These are phyloP conservation scores for Leucophenga varia DNA, from an alignment of 1,140 invertebrate genomes.

Conservation along the genomic window DNA sequence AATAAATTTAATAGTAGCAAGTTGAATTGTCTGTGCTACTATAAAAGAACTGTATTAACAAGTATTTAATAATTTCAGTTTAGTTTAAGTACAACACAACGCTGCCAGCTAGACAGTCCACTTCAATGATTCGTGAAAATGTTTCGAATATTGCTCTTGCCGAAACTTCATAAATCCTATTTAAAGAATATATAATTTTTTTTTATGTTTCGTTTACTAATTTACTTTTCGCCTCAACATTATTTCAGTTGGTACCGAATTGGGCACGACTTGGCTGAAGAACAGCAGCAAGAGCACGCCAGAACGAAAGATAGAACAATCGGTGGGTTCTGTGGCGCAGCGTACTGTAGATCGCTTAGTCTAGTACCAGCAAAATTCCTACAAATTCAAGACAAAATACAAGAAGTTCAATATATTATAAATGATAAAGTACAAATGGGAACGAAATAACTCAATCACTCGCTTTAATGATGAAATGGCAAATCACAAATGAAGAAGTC, in stretches of 20 bases:
- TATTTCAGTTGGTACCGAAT: constrained; percentile 44
- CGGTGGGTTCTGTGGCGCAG: constrained; percentile 37
- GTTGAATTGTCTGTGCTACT: no score
- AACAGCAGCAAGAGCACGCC: background rate
- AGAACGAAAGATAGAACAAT: background rate
- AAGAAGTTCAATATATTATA: no score
- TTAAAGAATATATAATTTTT: no score
- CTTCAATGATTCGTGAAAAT: constrained; percentile 13
- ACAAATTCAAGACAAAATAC: no score
- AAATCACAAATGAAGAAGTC: no score
- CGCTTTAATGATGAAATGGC: no score
- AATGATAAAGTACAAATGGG: no score
- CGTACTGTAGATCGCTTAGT: constrained; percentile 37
- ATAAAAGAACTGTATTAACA: no score
- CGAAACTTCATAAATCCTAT: no score
- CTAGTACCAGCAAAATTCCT: no score
- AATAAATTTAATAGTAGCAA: no score
- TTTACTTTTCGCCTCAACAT: constrained; percentile 20
- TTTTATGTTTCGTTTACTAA: background rate
- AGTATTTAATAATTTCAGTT: constrained; percentile 12
- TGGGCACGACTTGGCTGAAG: constrained; percentile 40
- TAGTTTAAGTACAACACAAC: background rate
- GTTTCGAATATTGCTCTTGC: background rate
- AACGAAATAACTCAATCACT: no score
- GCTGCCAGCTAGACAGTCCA: background rate